Evolutionary conservation across 2,797 vertebrate species (phyloP).

Genomic region (Rhyacichthys aspro): DNA sequence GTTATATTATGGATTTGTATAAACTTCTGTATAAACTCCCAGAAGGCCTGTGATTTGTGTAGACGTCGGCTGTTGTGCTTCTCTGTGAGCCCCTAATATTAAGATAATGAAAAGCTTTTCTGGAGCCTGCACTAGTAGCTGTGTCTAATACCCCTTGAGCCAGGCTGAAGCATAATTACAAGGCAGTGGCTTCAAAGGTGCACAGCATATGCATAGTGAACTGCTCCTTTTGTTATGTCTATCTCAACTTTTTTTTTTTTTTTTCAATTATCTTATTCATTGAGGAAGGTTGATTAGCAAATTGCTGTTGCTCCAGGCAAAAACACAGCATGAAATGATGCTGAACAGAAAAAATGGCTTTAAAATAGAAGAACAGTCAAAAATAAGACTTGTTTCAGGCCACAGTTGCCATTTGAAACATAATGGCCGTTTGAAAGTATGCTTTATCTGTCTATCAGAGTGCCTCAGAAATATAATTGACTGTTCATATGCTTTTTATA

Average conservation of each 20-base stretch:
- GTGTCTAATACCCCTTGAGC: conserved; percentile 33
- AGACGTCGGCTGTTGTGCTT: conserved; percentile 22
- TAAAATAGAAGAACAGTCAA: not conserved
- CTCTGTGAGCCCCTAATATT: conserved; percentile 9
- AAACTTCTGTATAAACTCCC: too few species aligned
- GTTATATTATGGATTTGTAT: too few species aligned
- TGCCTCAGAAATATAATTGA: too few species aligned
- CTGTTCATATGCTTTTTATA: too few species aligned
- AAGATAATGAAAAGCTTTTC: conserved; percentile 47
- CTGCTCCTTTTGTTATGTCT: conserved; percentile 31
- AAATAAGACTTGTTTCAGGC: too few species aligned
- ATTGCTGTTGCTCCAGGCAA: too few species aligned
- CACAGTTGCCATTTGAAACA: too few species aligned
- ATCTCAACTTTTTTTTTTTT: conserved; percentile 20
- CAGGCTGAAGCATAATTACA: conserved; percentile 51
- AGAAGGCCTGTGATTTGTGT: not conserved
- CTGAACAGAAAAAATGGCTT: too few species aligned
- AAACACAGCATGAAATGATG: too few species aligned
- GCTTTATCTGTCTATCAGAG: too few species aligned
- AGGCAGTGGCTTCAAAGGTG: conserved; percentile 43
- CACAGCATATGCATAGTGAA: conserved; percentile 17
- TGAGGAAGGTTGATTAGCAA: not conserved
- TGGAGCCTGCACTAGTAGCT: conserved; percentile 4
- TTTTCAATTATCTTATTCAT: conserved; percentile 6
- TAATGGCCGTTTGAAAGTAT: too few species aligned